Evolutionary conservation across 1,140 invertebrate species (phyloP).

Genomic region (Antheraea mylitta): DNA sequence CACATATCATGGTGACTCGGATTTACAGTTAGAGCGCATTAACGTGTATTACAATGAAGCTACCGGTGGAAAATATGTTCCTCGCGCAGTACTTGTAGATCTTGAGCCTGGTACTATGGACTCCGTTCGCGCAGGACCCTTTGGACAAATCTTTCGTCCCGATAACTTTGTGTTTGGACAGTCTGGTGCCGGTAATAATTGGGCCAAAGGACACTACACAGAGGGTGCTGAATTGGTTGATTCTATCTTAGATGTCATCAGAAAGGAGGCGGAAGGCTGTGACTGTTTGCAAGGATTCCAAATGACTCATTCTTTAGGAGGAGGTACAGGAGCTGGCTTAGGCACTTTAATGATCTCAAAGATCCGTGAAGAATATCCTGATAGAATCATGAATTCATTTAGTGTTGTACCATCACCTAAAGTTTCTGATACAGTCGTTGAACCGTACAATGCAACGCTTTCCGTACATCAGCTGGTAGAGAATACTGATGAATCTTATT

Average conservation of each 20-base stretch:
- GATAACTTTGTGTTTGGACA: too few relatives aligned
- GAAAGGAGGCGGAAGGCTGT: slow-evolving; percentile 76
- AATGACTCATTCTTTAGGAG: slow-evolving; percentile 83
- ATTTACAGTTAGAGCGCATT: slow-evolving; percentile 92
- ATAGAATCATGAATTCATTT: slow-evolving; percentile 90
- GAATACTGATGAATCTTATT: slow-evolving; percentile 88
- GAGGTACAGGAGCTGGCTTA: slow-evolving; percentile 87
- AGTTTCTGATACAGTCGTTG: slow-evolving; percentile 88
- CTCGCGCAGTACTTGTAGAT: slow-evolving; percentile 92
- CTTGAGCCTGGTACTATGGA: slow-evolving; percentile 67
- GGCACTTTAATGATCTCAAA: slow-evolving; percentile 85
- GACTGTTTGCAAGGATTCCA: slow-evolving; percentile 86
- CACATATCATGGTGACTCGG: slow-evolving; percentile 91
- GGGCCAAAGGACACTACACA: too few relatives aligned
- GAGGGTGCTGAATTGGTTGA: slow-evolving; percentile 82
- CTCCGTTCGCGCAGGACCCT: slow-evolving; percentile 95
- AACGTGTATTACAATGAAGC: slow-evolving; percentile 97
- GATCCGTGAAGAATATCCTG: slow-evolving; percentile 85
- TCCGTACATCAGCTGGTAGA: slow-evolving; percentile 89
- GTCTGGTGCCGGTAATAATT: too few relatives aligned
- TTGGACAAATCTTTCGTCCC: too few relatives aligned
- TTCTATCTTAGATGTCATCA: slow-evolving; percentile 91
- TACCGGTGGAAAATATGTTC: slow-evolving; percentile 93
- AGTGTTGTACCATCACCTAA: slow-evolving; percentile 90
- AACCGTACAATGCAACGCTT: slow-evolving; percentile 57